phyloP scores from a whole-genome alignment of 2,113 vertebrate genomes.

The Daboia siamensis region DNA sequence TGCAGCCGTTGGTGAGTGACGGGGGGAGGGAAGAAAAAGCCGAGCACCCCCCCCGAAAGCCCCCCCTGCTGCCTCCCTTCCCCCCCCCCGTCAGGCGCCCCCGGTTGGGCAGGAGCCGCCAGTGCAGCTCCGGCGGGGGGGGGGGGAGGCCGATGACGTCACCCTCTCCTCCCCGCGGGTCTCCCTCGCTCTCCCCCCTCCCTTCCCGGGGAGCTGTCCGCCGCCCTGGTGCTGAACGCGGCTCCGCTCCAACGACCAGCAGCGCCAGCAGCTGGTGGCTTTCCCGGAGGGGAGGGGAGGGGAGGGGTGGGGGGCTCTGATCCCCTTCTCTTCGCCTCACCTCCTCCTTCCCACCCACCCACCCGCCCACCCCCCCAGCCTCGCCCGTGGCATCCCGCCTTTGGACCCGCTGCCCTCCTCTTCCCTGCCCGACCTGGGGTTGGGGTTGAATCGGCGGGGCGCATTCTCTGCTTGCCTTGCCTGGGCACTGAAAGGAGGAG shows the following conservation, averaged over 20 bases:
- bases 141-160: background rate
- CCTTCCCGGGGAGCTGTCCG: background rate
- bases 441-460: background rate
- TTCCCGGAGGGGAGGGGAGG: background rate
- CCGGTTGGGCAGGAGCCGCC: background rate
- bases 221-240: background rate
- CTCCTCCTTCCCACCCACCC: too few relatives aligned
- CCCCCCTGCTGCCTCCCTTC: background rate
- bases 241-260: too few relatives aligned
- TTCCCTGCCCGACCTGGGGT: rapidly evolving
- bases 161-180: background rate
- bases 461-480: background rate
- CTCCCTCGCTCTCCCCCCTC: background rate
- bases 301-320: too few relatives aligned
- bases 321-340: too few relatives aligned
- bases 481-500: too few relatives aligned
- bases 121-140: background rate
- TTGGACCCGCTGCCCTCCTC: background rate
- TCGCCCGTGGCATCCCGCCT: background rate
- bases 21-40: constrained; percentile 1
- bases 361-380: background rate
- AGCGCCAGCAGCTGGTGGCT: background rate
- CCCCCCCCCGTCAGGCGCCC: background rate
- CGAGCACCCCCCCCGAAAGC: background rate
- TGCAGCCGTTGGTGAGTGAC: constrained; percentile 86